Evolutionary conservation across 2,113 vertebrate species (phyloP).

Genomic region (Psittacara wagleri): DNA sequence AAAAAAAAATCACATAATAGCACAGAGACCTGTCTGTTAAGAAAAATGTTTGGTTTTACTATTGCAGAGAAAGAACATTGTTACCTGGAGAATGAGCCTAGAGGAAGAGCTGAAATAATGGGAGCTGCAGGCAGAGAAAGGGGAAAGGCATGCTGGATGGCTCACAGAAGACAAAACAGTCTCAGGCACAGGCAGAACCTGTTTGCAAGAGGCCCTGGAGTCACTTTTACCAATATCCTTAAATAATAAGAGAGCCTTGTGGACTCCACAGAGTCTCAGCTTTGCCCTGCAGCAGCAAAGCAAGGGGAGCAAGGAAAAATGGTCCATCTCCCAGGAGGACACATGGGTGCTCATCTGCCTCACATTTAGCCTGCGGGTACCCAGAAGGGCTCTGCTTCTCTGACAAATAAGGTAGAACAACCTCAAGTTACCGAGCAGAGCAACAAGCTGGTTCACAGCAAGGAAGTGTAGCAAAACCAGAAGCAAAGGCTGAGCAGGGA

Average conservation of each 20-base stretch:
- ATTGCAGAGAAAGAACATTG: slow-evolving; percentile 38
- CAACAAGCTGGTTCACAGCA: not conserved
- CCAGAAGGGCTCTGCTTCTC: not conserved
- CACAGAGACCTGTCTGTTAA: not conserved
- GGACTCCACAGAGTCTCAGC: not conserved
- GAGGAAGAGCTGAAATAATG: not conserved
- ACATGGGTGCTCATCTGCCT: not conserved
- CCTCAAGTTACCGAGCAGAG: not conserved
- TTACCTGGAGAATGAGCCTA: slow-evolving; percentile 37
- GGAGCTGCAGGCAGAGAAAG: not conserved
- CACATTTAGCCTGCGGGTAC: fast-evolving
- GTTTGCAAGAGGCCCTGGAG: not conserved
- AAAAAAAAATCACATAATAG: not conserved
- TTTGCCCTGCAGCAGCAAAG: not conserved
- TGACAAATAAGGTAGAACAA: not conserved
- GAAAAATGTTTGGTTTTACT: not conserved
- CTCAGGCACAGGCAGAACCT: not conserved
- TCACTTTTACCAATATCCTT: not conserved
- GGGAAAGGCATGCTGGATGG: not conserved
- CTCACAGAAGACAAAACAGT: not conserved
- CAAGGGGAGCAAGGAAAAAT: not conserved
- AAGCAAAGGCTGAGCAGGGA: not conserved
- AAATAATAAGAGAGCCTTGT: not conserved
- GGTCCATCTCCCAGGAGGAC: not conserved
- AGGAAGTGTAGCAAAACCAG: not conserved